Evolutionary conservation across 2,797 vertebrate genomes (phyloP).

Genomic region (Enteromius argenteus): DNA sequence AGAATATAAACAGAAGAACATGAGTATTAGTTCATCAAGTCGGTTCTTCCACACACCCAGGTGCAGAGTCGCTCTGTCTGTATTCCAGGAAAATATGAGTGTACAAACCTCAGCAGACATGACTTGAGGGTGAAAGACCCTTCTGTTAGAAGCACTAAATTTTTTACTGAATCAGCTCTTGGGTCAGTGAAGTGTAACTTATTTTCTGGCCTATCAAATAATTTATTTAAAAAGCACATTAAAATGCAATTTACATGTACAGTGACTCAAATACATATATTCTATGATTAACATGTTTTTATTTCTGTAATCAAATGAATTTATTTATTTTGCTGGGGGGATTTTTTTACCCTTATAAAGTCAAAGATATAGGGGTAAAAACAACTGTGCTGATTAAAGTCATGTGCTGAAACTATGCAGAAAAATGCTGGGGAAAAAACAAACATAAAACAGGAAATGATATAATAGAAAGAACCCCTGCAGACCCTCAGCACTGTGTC

Average conservation of each 20-base stretch:
- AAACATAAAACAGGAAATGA: background rate
- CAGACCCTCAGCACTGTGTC: background rate
- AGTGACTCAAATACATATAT: background rate
- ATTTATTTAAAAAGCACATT: background rate
- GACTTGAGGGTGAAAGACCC: conserved; percentile 72
- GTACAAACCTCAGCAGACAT: conserved; percentile 67
- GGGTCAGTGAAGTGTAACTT: background rate
- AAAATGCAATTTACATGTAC: background rate
- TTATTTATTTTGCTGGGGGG: background rate
- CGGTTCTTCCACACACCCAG: conserved; percentile 52
- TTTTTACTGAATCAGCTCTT: conserved; percentile 73
- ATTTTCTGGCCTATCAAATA: background rate
- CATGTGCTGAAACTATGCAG: background rate
- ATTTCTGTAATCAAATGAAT: background rate
- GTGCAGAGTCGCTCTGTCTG: conserved; percentile 65
- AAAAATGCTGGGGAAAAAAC: background rate
- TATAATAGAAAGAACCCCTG: background rate
- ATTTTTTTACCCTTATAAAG: background rate
- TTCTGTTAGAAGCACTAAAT: conserved; percentile 73
- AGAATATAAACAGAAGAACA: background rate
- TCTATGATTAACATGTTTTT: no score
- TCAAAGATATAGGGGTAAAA: background rate
- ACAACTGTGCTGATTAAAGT: background rate
- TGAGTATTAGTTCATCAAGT: background rate
- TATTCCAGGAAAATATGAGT: conserved; percentile 71